Percentiles rank a stretch among this genome's conserved stretches.
Conservation (phyloP, 2,888 invertebrate genomes). For the Acanthosoma haemorrhoidale region DNA sequence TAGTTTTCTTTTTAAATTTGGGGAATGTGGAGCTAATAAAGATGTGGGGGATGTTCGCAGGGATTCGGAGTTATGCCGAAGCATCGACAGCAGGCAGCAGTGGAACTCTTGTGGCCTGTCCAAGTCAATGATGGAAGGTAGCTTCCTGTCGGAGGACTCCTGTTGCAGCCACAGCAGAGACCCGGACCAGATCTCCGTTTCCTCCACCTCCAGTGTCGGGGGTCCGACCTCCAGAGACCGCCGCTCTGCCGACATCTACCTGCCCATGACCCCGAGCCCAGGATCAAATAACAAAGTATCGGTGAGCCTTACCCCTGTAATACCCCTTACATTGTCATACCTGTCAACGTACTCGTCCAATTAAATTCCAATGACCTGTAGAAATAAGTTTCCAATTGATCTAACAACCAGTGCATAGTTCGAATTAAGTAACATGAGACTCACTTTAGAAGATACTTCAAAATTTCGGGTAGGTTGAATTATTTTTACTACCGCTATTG, state of each 20-base stretch:
- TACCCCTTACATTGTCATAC: slow-evolving; percentile 3
- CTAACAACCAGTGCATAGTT: too few relatives aligned
- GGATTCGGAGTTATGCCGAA: slow-evolving; percentile 35
- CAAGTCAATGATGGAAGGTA: slow-evolving; percentile 54
- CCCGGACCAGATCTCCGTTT: slow-evolving; percentile 58
- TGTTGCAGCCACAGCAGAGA: slow-evolving; percentile 47
- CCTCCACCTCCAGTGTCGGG: slow-evolving; percentile 56
- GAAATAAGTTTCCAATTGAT: too few relatives aligned
- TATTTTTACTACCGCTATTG: too few relatives aligned
- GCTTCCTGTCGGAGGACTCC: slow-evolving; percentile 54
- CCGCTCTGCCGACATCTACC: slow-evolving; percentile 48
- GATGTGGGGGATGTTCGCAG: slow-evolving; percentile 19
- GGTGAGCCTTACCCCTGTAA: slow-evolving; percentile 47
- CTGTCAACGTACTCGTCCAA: background rate
- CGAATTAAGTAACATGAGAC: too few relatives aligned
- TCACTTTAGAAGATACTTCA: too few relatives aligned
- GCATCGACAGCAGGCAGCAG: slow-evolving; percentile 35
- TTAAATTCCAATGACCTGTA: too few relatives aligned
- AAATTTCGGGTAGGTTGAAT: too few relatives aligned
- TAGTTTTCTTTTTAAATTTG: too few relatives aligned
- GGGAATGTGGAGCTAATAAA: too few relatives aligned
- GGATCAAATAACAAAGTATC: slow-evolving; percentile 59
- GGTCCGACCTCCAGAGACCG: slow-evolving; percentile 47
- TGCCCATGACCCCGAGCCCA: slow-evolving; percentile 56
- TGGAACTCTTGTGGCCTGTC: slow-evolving; percentile 43